phyloP scores from a whole-genome alignment of 1,140 invertebrate genomes.

The Pseudomyrmex pallidus region DNA sequence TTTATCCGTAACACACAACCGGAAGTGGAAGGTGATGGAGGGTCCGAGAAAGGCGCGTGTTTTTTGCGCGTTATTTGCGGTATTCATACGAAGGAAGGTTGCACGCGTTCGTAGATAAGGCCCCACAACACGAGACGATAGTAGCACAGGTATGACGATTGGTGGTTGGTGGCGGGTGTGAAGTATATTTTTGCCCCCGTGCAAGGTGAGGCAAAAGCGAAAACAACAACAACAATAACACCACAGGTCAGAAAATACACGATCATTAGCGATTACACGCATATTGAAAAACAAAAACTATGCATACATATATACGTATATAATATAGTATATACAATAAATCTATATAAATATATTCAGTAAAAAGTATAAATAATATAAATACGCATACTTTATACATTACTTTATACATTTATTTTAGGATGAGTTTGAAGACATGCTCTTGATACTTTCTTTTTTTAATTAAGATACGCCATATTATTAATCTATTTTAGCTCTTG shows the following conservation, averaged over 20 bases:
- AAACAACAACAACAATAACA: slow-evolving; percentile 82
- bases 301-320: slow-evolving; percentile 22
- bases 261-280: slow-evolving; percentile 57
- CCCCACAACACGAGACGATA: slow-evolving; percentile 69
- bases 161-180: slow-evolving; percentile 75
- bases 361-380: slow-evolving; percentile 31
- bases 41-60: slow-evolving; percentile 56
- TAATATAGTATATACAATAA: slow-evolving; percentile 32
- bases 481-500: background rate
- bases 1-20: slow-evolving; percentile 72
- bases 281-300: slow-evolving; percentile 63
- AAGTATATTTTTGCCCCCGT: slow-evolving; percentile 72
- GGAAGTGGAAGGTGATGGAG: slow-evolving; percentile 66
- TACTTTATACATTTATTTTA: background rate
- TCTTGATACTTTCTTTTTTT: background rate
- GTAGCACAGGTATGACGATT: slow-evolving; percentile 73
- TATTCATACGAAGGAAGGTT: slow-evolving; percentile 64
- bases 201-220: slow-evolving; percentile 79
- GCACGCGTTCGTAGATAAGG: slow-evolving; percentile 71
- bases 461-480: background rate
- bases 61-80: slow-evolving; percentile 62
- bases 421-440: slow-evolving; percentile 21
- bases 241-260: slow-evolving; percentile 79
- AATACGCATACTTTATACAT: slow-evolving; percentile 16
- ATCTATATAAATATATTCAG: slow-evolving; percentile 36